Conservation (phyloP, 2,797 vertebrate genomes). For the Arctocebus calabarensis region DNA sequence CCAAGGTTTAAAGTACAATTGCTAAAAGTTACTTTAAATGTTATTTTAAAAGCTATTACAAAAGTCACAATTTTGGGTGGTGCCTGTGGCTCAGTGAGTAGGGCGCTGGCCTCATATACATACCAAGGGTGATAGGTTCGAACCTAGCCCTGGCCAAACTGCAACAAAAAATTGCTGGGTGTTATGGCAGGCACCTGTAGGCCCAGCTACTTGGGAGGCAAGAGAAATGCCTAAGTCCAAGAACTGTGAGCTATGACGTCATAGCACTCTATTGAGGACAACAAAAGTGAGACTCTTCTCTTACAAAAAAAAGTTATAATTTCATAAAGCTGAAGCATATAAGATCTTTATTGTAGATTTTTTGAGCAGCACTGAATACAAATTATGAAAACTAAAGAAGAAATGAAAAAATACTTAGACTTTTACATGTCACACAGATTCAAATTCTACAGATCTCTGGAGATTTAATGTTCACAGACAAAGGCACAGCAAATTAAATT, state of each 20-base stretch:
- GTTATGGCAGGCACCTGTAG: no score
- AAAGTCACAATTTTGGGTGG: neutral
- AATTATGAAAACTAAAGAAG: neutral
- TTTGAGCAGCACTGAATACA: neutral
- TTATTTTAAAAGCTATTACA: neutral
- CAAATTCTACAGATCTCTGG: neutral
- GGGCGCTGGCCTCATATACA: no score
- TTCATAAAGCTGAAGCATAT: neutral
- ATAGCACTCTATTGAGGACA: no score
- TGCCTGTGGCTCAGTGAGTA: no score
- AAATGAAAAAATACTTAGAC: neutral
- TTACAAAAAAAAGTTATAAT: neutral
- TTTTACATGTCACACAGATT: neutral
- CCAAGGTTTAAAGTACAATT: neutral
- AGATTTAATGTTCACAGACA: slow-evolving; percentile 35
- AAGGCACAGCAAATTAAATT: slow-evolving; percentile 46
- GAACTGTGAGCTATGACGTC: no score
- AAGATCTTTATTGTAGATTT: neutral
- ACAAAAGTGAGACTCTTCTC: no score
- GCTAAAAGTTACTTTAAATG: neutral
- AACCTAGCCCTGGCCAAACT: no score
- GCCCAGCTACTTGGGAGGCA: no score
- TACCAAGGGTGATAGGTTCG: no score
- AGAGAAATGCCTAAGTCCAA: no score
- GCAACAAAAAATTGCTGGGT: no score